Evolutionary conservation across 2,797 vertebrate species (phyloP), one percentile per base, ranked within the genome.

Genomic region (Micropoecilia bifurca): DNA sequence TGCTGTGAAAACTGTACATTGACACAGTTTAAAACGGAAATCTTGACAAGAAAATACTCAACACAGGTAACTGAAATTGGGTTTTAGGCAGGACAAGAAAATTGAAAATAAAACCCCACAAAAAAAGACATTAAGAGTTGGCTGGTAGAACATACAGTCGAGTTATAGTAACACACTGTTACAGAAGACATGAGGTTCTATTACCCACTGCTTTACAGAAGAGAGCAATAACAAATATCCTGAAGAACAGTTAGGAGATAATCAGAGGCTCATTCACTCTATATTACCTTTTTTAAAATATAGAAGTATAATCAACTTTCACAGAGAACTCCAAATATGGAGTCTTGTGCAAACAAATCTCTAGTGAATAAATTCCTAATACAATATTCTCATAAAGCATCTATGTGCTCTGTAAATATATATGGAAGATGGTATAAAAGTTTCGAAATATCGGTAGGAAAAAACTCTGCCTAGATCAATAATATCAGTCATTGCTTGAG

Each of bases 1-100:
- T 97, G 96, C 96, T 97, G 94, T 97, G 96, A 96, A 97, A 97
- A 97, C 95, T 97, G 95, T 97, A 98, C 96, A 97, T 91, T 90
- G 84, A 95, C 91, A 95, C 81, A 77, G 94, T 92, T 93, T 28
- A 80, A 89, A 93, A 95, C 89, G 82, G 90, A 92, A 95, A 85
- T 84, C 55, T 83, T 83, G 90, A 83, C 88, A 83, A 85, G 90
- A 85, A 88, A 90, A 91, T 92, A 95, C 94, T 91, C 80, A 63
- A 75, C 80, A 89, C 88, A 71, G 80, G 89, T 92, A 91, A 90
- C 87, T 92, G 73, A 39, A 91, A 61, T 81, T 7, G 79, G 87
- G 83, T 78, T 84, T 76, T 82, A 89, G 83, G 87, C 41, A 74
- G 53, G 87, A 89, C 75, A 80, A 9, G 66, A 78, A 68, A 80